Evolutionary conservation across 2,797 vertebrate genomes (phyloP), one percentile per base, ranked within the genome.

Genomic region (Urocyon cinereoargenteus): DNA sequence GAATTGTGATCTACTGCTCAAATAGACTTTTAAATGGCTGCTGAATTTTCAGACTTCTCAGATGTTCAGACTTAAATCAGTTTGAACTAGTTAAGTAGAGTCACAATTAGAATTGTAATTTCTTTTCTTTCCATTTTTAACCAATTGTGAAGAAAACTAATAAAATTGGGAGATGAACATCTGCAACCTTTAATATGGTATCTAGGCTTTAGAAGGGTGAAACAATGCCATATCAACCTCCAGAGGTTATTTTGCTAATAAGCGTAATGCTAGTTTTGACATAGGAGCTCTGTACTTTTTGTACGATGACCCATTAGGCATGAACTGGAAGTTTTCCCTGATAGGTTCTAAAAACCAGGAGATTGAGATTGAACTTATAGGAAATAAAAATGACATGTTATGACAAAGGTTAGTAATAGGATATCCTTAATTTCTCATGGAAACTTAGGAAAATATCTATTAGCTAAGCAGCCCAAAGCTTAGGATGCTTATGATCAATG

Each of bases 21-120:
- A 98, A 98, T 97, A 98, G 97, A 98, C 98, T 97, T 98, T 98
- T 98, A 98, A 98, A 98, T 98, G 95, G 97, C 98, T 98, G 97
- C 97, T 28, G 95, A 93, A 97, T 98, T 98, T 98, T 91, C 98
- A 82, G 96, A 61, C 68, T 97, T 96, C 90, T 98, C 98, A 98
- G 98, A 97, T 98, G 96, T 98, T 98, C 97, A 97, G 86, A 97
- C 98, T 98, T 98, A 98, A 98, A 98, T 98, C 98, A 96, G 94
- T 98, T 98, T 97, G 97, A 98, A 94, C 96, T 98, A 97, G 98
- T 98, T 98, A 98, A 97, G 96, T 77, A 97, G 98, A 98, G 96
- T 97, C 96, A 98, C 98, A 98, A 77, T 98, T 98, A 97, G 98
- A 96, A 97, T 98, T 85, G 59, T 97, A 98, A 97, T 97, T 97